Percentiles rank a stretch among this genome's conserved stretches.
phyloP scores from a whole-genome alignment of 2,888 invertebrate species.

The Nesidiocoris tenuis region DNA sequence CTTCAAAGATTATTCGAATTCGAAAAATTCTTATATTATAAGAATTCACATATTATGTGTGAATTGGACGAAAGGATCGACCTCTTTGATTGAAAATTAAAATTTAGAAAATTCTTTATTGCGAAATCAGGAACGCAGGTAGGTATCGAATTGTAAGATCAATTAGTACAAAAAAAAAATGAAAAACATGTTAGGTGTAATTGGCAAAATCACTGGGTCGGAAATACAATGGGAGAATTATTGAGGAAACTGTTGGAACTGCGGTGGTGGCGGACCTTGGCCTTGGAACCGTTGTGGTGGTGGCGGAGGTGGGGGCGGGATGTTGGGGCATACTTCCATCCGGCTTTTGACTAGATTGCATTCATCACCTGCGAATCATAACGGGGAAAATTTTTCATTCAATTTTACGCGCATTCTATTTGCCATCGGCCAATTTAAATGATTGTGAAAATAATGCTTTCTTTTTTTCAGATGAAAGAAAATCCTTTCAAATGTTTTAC shows the following conservation, averaged over 20 bases:
- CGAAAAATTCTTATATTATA: too few relatives aligned
- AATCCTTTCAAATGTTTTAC: too few relatives aligned
- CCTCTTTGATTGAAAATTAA: too few relatives aligned
- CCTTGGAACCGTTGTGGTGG: conserved; percentile 41
- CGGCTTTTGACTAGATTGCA: conserved; percentile 45
- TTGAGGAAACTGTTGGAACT: conserved; percentile 3
- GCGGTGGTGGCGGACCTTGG: conserved; percentile 24
- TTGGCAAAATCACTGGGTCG: neutral
- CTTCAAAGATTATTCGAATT: too few relatives aligned
- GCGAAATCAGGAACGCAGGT: too few relatives aligned
- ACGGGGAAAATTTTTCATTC: neutral
- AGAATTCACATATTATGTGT: too few relatives aligned
- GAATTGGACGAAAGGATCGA: too few relatives aligned
- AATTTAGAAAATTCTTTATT: too few relatives aligned
- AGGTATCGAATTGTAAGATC: too few relatives aligned
- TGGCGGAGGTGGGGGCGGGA: conserved; percentile 47
- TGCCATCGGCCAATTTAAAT: neutral
- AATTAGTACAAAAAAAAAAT: neutral
- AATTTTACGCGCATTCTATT: neutral
- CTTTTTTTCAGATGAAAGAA: too few relatives aligned
- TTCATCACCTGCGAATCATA: conserved; percentile 43
- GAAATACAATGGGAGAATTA: neutral
- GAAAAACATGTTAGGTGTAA: too few relatives aligned
- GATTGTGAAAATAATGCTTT: too few relatives aligned
- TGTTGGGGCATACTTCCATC: conserved; percentile 46